A percentile compares a stretch with the other conserved stretches of the same genome.
These are phyloP conservation scores for Tyto alba DNA, from an alignment of 2,113 vertebrate species.

Conservation along the genomic window DNA sequence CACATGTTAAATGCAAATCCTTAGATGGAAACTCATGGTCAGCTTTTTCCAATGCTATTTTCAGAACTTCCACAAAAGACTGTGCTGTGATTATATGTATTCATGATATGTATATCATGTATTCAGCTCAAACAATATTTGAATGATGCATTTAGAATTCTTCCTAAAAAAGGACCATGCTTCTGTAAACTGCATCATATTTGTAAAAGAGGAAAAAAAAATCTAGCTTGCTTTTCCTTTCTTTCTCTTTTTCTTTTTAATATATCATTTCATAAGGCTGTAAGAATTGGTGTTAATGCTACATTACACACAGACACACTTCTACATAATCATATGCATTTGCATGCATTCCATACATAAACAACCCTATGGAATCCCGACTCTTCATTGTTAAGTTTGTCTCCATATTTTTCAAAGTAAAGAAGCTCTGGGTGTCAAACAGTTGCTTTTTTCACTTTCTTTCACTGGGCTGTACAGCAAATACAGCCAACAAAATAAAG, in stretches of 20 bases:
- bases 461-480: background rate
- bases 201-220: conserved; percentile 49
- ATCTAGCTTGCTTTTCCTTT: conserved; percentile 66
- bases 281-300: conserved; percentile 61
- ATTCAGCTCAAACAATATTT: conserved; percentile 77
- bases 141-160: conserved; percentile 78
- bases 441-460: background rate
- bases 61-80: conserved; percentile 73
- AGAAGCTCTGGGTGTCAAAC: background rate
- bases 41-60: conserved; percentile 72
- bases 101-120: conserved; percentile 76
- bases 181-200: conserved; percentile 76
- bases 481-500: background rate
- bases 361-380: conserved; percentile 42
- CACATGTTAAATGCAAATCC: conserved; percentile 58
- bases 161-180: conserved; percentile 72
- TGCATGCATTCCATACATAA: conserved; percentile 52
- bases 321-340: conserved; percentile 56
- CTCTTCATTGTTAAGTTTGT: conserved; percentile 42
- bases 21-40: conserved; percentile 65
- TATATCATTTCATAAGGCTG: conserved; percentile 54
- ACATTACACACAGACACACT: conserved; percentile 59
- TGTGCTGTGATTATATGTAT: conserved; percentile 72
- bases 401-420: conserved; percentile 51
- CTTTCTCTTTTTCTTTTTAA: conserved; percentile 48